These are phyloP conservation scores for Colletes gigas DNA, from an alignment of 1,140 invertebrate species.

Conservation along the genomic window DNA sequence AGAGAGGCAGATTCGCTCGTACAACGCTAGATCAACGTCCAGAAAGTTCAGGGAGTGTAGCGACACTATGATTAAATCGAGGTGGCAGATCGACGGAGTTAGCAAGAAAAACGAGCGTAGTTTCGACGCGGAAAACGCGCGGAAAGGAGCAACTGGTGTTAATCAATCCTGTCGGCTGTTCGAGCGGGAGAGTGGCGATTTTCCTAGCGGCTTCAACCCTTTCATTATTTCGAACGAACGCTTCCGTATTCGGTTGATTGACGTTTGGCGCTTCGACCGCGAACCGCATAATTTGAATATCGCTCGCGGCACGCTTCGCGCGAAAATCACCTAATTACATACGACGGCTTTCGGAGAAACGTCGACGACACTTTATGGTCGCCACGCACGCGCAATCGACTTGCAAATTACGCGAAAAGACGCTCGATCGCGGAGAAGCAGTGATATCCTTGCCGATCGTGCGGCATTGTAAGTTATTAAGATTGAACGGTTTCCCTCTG, in stretches of 20 bases:
- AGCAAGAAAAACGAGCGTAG: constrained; percentile 4
- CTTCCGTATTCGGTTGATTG: constrained; percentile 45
- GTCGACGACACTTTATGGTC: constrained; percentile 41
- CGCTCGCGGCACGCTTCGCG: constrained; percentile 23
- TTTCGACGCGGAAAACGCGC: constrained; percentile 10
- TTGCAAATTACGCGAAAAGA: constrained; percentile 53
- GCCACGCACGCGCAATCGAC: constrained; percentile 45
- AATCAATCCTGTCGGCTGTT: constrained; percentile 38
- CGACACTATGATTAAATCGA: constrained; percentile 45
- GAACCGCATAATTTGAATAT: constrained; percentile 48
- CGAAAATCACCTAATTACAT: constrained; percentile 59
- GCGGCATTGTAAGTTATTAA: constrained; percentile 65
- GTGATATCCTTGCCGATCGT: constrained; percentile 51
- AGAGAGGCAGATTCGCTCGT: background rate
- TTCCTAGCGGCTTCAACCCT: constrained; percentile 41
- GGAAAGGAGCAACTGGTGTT: constrained; percentile 30
- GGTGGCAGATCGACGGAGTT: constrained; percentile 50
- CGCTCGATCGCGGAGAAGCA: constrained; percentile 14
- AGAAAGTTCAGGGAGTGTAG: background rate
- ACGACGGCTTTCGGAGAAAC: constrained; percentile 49
- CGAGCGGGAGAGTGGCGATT: constrained; percentile 26
- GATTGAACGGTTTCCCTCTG: constrained; percentile 62
- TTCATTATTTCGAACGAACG: constrained; percentile 55
- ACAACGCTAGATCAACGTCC: too few species aligned
- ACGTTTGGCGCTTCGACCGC: constrained; percentile 10